Percentiles rank a stretch among this genome's conserved stretches.
phyloP scores from a whole-genome alignment of 1,140 invertebrate species.

The Andrena cerasifolii region DNA sequence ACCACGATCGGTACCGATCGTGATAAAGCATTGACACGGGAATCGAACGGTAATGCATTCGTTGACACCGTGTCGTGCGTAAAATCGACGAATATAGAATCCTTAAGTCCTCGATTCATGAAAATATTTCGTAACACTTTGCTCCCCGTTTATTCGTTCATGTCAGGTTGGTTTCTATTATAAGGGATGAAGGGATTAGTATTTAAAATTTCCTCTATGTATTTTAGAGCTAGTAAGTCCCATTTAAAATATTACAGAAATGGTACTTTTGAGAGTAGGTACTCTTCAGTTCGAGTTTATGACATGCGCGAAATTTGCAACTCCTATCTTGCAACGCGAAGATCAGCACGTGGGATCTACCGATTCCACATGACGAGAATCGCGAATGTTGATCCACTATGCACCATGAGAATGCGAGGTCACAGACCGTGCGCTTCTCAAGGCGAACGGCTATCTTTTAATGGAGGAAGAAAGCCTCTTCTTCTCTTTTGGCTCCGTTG shows the following conservation, averaged over 20 bases:
- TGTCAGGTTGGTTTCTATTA: no score
- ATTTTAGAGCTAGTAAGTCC: no score
- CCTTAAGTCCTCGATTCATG: no score
- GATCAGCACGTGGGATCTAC: background rate
- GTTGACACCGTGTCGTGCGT: conserved; percentile 20
- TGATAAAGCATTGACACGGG: background rate
- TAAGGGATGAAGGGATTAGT: no score
- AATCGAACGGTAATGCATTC: conserved; percentile 14
- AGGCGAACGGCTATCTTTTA: conserved; percentile 72
- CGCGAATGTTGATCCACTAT: conserved; percentile 33
- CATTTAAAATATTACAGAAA: no score
- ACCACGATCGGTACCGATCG: conserved; percentile 22
- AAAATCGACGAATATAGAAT: background rate
- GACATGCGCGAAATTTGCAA: no score
- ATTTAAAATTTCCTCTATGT: no score
- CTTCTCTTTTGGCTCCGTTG: background rate
- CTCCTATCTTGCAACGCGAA: background rate
- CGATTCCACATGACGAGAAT: background rate
- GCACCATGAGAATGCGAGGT: conserved; percentile 73
- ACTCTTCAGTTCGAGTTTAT: no score
- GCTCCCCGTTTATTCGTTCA: background rate
- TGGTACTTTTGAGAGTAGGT: no score
- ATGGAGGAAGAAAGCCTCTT: conserved; percentile 24
- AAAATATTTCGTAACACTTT: background rate
- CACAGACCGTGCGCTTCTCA: conserved; percentile 74